These are phyloP conservation scores for Anolis carolinensis DNA, from an alignment of 2,113 vertebrate genomes.

Conservation along the genomic window DNA sequence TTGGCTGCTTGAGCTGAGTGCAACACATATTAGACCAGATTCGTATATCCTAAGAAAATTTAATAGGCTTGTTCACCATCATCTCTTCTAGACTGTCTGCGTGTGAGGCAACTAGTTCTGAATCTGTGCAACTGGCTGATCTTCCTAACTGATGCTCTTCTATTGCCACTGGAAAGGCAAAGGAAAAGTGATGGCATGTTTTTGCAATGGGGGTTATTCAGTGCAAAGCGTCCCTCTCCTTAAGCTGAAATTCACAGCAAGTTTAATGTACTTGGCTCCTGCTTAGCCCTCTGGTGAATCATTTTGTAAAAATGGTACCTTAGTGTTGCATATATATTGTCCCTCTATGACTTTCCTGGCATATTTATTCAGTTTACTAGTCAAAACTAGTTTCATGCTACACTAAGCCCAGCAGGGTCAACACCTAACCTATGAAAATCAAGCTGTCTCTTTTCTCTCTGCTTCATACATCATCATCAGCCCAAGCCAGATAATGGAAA, in stretches of 20 bases:
- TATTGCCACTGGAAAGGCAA: conserved; percentile 27
- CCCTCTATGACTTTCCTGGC: conserved; percentile 55
- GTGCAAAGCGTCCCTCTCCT: conserved; percentile 53
- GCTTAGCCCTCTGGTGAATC: conserved; percentile 64
- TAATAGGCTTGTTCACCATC: conserved; percentile 20
- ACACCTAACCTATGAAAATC: conserved; percentile 73
- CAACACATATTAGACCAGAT: not conserved
- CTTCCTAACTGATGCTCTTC: conserved; percentile 45
- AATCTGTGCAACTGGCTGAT: conserved; percentile 13
- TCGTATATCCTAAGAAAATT: conserved; percentile 1
- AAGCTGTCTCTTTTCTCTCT: conserved; percentile 65
- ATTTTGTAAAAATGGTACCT: conserved; percentile 66
- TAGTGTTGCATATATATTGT: conserved; percentile 70
- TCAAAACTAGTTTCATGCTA: conserved; percentile 77
- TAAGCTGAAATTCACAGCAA: conserved; percentile 49
- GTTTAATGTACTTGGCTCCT: conserved; percentile 53
- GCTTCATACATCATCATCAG: conserved; percentile 70
- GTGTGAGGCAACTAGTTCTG: not conserved
- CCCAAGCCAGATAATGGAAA: conserved; percentile 62
- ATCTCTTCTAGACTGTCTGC: conserved; percentile 3
- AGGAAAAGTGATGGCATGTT: conserved; percentile 30
- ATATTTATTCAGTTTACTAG: conserved; percentile 75
- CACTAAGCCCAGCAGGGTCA: conserved; percentile 76
- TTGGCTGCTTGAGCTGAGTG: not conserved
- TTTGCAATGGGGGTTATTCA: conserved; percentile 35